phyloP scores from a whole-genome alignment of 2,888 invertebrate species.

The Adelphocoris suturalis region DNA sequence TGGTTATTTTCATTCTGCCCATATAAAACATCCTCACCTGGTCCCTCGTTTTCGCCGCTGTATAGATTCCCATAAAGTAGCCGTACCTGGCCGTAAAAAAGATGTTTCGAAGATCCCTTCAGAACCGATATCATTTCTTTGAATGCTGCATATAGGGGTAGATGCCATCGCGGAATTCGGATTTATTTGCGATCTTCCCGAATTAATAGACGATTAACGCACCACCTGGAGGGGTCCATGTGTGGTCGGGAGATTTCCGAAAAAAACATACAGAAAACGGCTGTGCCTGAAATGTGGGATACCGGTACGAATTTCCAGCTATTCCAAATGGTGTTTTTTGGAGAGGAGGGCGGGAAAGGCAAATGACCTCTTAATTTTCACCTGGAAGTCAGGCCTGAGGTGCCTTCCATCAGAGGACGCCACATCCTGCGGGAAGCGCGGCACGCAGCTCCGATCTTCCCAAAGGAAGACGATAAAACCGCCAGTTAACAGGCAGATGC shows the following conservation, averaged over 20 bases:
- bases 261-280: not conserved
- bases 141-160: not conserved
- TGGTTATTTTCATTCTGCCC: not conserved
- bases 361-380: not conserved
- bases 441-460: not conserved
- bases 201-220: slow-evolving; percentile 1
- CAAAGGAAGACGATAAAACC: not conserved
- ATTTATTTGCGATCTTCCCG: not conserved
- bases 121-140: not conserved
- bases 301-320: slow-evolving; percentile 11
- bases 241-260: not conserved
- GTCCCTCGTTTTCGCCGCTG: not conserved
- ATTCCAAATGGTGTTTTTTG: not conserved
- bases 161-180: not conserved
- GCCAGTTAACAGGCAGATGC: slow-evolving; percentile 22
- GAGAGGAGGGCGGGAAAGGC: not conserved
- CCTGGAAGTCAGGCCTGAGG: not conserved
- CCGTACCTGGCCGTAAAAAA: not conserved
- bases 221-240: not conserved
- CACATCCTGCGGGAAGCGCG: not conserved
- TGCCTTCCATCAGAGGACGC: not conserved
- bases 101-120: not conserved
- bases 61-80: slow-evolving; percentile 4
- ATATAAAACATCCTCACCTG: slow-evolving; percentile 3
- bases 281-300: not conserved